These are phyloP conservation scores for Tenebrio molitor DNA, from an alignment of 1,140 invertebrate genomes.

Conservation along the genomic window DNA sequence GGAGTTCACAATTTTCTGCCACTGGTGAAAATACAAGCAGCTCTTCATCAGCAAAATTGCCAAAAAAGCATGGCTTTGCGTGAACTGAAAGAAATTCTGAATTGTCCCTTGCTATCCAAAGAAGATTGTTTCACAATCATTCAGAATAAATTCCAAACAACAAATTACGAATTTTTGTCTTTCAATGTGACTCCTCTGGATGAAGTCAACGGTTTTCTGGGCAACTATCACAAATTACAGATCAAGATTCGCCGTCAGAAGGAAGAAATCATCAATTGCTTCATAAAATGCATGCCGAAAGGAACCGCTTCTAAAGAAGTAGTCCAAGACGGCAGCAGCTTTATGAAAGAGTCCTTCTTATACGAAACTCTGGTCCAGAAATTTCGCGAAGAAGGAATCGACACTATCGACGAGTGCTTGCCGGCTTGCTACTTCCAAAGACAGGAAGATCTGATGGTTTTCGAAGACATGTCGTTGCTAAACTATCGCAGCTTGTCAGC, in stretches of 20 bases:
- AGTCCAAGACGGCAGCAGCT: conserved; percentile 1
- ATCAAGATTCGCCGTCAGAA: conserved; percentile 29
- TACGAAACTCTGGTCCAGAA: conserved; percentile 36
- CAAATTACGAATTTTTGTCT: conserved; percentile 39
- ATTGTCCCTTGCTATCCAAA: conserved; percentile 15
- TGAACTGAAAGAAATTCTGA: conserved; percentile 29
- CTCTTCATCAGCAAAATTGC: no score
- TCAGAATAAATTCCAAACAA: conserved; percentile 26
- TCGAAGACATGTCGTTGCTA: conserved; percentile 39
- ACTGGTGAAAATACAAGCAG: background rate
- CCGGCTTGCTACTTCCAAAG: conserved; percentile 50
- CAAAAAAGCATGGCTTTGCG: background rate
- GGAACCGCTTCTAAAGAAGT: conserved; percentile 22
- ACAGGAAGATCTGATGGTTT: conserved; percentile 45
- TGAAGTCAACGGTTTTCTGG: conserved; percentile 17
- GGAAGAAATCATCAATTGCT: conserved; percentile 39
- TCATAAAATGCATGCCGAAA: conserved; percentile 43
- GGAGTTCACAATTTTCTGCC: background rate
- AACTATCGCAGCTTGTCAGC: conserved; percentile 8
- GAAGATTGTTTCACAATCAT: conserved; percentile 47
- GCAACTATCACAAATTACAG: conserved; percentile 31
- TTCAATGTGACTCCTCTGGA: conserved; percentile 6
- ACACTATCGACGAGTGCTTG: conserved; percentile 23
- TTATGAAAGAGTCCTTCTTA: conserved; percentile 49
- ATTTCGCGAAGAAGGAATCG: conserved; percentile 23